Base-by-base conservation (phyloP, 1,140 invertebrate genomes). In the Drosophila mayri region DNA sequence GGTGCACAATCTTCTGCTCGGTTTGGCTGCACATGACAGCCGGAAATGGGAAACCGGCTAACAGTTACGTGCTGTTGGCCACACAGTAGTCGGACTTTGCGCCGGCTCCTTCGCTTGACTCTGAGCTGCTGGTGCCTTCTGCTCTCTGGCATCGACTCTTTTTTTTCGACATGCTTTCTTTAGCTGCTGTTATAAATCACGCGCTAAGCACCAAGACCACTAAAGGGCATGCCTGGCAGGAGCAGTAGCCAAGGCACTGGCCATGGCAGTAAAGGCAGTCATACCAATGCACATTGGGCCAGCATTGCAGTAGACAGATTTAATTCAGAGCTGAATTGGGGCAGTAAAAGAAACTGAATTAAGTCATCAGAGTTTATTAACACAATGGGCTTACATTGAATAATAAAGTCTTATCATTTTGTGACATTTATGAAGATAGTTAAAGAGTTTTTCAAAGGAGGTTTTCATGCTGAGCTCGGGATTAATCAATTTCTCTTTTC, bases 1-100 rank as follows among this genome's bases (percentile, higher is more conserved):
- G 80, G 84, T 54, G 72, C 65, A 81, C 86, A 88, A 90, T 90
- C 81, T 90, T 85, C 68, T 85, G 70, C 70, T 67, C 74, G 77
- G 81, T 78, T 85, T 90, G 83, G 80, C 81, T 88, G 85, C 85
- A 81, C 85, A 90, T 85, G 84, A 90, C 85, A 88, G 72, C 77
- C 85, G 85, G 85, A 88, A 88, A 88, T 90, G 80, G 85, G 76
- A 66, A 90, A 81, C 79, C 73, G 74, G 77, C 85, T 74, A 88
- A 87, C 76, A 80, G 85, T 80, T 87, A 87, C 84, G 84, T 88
- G 84, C 80, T 80, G 47, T 80, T 87, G 80, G 76, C 80, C 76
- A 84, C 61, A 86, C 64, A 83, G 83, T 76, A 76, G 83, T 66
- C 46, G 62, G 68, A 61, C 68, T 62, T 52, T 65, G 46, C 47